Evolutionary conservation across 2,888 invertebrate genomes (phyloP).

Genomic region (Cenopis cana): DNA sequence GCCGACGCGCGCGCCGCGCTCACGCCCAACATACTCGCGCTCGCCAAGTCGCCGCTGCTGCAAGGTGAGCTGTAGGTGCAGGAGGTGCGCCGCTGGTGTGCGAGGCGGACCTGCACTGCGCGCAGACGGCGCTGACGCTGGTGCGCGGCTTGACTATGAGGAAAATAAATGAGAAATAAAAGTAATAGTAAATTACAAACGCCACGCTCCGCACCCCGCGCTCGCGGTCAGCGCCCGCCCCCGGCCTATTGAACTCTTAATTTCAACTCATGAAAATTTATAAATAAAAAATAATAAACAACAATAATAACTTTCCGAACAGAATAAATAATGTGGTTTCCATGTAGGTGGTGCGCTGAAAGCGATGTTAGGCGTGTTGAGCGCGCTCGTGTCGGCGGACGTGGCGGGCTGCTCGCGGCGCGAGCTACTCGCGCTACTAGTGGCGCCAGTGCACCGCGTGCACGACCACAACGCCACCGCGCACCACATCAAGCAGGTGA

Average conservation of each 20-base stretch:
- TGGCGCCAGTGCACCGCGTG: constrained; percentile 87
- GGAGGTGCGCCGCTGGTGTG: constrained; percentile 96
- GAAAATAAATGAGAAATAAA: too few relatives aligned
- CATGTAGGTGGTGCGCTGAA: constrained; percentile 92
- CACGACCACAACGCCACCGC: constrained; percentile 77
- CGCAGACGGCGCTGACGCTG: constrained; percentile 94
- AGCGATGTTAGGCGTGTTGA: constrained; percentile 96
- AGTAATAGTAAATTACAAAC: too few relatives aligned
- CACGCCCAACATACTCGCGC: constrained; percentile 92
- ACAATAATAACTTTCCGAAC: too few relatives aligned
- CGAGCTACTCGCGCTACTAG: constrained; percentile 91
- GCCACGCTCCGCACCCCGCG: too few relatives aligned
- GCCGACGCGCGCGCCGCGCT: constrained; percentile 89
- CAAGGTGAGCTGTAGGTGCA: constrained; percentile 87
- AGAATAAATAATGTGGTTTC: not conserved
- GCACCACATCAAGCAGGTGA: constrained; percentile 86
- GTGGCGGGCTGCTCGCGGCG: constrained; percentile 92
- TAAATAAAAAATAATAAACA: too few relatives aligned
- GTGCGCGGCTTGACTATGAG: too few relatives aligned
- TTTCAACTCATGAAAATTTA: too few relatives aligned
- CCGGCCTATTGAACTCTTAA: too few relatives aligned
- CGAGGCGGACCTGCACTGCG: constrained; percentile 98
- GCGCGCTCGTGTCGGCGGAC: constrained; percentile 94
- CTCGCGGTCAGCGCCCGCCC: too few relatives aligned
- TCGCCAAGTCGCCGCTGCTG: constrained; percentile 89